Conservation (phyloP, 2,888 invertebrate genomes). For the Drosophila borealis region DNA sequence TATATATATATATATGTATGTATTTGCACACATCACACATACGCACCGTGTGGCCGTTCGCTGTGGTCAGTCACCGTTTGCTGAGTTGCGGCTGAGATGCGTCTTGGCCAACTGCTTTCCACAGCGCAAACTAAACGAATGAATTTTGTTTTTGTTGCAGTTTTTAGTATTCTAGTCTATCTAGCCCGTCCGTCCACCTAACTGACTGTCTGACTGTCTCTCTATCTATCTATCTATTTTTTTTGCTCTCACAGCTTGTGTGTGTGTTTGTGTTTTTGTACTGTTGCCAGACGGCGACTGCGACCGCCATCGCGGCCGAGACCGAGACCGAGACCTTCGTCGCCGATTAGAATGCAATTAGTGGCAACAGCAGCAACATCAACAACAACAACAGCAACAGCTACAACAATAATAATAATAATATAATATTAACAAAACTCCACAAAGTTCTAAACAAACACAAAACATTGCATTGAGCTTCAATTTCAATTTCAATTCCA, state of each 20-base stretch:
- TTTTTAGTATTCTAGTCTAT: conserved; percentile 41
- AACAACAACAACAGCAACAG: conserved; percentile 25
- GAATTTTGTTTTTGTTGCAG: conserved; percentile 63
- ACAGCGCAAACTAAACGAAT: conserved; percentile 62
- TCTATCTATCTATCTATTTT: conserved; percentile 1
- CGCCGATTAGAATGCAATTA: conserved; percentile 78
- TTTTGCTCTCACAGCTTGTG: neutral
- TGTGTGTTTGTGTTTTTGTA: conserved; percentile 30
- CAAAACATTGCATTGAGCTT: conserved; percentile 58
- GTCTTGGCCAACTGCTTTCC: conserved; percentile 71
- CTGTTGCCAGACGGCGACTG: conserved; percentile 53
- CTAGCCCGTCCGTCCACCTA: conserved; percentile 12
- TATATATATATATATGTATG: neutral
- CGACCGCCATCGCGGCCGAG: conserved; percentile 45
- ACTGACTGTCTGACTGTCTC: conserved; percentile 25
- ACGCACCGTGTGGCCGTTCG: conserved; percentile 39
- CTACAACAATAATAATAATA: conserved; percentile 8
- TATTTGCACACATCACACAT: conserved; percentile 35
- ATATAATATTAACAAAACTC: conserved; percentile 39
- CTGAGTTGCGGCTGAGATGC: conserved; percentile 47
- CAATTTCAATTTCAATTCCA: conserved; percentile 38
- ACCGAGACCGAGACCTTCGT: conserved; percentile 69
- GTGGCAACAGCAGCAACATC: conserved; percentile 54
- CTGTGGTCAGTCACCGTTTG: conserved; percentile 52
- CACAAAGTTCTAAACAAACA: conserved; percentile 52